Evolutionary conservation across 2,888 invertebrate genomes (phyloP), one percentile per base, ranked within the genome.

Genomic region (Protonemura montana): DNA sequence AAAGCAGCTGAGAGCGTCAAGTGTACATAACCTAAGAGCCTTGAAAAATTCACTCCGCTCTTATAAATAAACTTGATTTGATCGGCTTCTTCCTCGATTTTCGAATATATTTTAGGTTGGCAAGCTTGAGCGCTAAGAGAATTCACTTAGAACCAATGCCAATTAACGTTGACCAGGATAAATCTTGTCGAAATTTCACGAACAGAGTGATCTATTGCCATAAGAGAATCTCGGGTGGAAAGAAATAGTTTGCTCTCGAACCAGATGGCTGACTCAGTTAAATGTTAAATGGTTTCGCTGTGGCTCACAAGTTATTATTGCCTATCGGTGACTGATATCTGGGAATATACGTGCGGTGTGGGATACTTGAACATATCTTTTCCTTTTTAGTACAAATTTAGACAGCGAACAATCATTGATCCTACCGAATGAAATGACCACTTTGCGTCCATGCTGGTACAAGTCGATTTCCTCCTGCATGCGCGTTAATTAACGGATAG

Each of bases 91-190:
- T 59, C 59, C 59, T 59, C 59, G 21, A 59, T 59, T 59, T 59
- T 59, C 59, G 59, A 59, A 59, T 59, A 59, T 59, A 59, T 59
- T 59, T 59, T 21, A 21, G 59, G 59, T 59, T 59, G 59, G 59
- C 59, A 59, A 59, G 59, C 59, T 21, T 13, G 59, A 59, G 59
- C 59, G 59, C 59, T 21, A 78, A 78, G 26, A 27, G 78, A 78
- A 78, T 78, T 78, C 78, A 78, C 78, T 78, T 78, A 78, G 78
- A 78, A 78, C 78, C 28, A 28, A 78, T 78, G 78, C 78, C 78
- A 78, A 78, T 59, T 3, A 59, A 59, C 59, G 59, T 59, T 59
- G 59, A 59, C 59, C 59, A 59, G 59, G 59, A 59, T 59, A 59
- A 59, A 59, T 59, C 59, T 59, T 59, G 59, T 59, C 59, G 59